phyloP scores from a whole-genome alignment of 2,113 vertebrate species.

The Chlorodrepanis virens region DNA sequence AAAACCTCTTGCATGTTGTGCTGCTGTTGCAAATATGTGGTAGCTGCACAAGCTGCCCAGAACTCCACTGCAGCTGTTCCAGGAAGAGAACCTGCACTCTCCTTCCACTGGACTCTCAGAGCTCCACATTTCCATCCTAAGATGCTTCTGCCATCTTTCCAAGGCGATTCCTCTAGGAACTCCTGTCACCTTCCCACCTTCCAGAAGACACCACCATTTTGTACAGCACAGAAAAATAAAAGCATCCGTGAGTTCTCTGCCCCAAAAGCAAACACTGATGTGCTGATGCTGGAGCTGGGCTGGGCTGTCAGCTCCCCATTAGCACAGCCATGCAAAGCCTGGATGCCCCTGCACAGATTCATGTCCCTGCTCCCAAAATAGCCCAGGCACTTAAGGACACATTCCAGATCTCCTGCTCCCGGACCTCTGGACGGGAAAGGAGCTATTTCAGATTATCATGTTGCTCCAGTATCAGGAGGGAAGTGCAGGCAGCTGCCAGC shows the following conservation, averaged over 20 bases:
- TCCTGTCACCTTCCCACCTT: not conserved
- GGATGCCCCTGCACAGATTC: not conserved
- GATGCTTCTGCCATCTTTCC: not conserved
- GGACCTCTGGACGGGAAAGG: not conserved
- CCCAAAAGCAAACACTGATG: not conserved
- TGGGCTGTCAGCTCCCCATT: not conserved
- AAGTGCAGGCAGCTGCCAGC: not conserved
- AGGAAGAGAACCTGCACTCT: not conserved
- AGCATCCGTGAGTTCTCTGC: not conserved
- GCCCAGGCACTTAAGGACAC: slow-evolving; percentile 50
- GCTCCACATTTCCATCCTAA: not conserved
- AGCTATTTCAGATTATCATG: not conserved
- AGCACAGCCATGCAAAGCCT: not conserved
- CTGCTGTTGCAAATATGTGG: not conserved
- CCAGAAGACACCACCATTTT: not conserved
- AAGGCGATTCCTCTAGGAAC: not conserved
- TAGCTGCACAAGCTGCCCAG: not conserved
- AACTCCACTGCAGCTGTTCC: not conserved
- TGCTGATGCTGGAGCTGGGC: not conserved
- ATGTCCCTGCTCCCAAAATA: slow-evolving; percentile 53
- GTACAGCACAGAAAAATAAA: not conserved
- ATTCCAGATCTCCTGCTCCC: not conserved
- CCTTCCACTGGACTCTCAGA: not conserved
- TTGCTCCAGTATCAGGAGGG: not conserved
- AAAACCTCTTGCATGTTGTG: not conserved